These are phyloP conservation scores for Pygoscelis antarcticus DNA, from an alignment of 2,113 vertebrate species.

Conservation along the genomic window DNA sequence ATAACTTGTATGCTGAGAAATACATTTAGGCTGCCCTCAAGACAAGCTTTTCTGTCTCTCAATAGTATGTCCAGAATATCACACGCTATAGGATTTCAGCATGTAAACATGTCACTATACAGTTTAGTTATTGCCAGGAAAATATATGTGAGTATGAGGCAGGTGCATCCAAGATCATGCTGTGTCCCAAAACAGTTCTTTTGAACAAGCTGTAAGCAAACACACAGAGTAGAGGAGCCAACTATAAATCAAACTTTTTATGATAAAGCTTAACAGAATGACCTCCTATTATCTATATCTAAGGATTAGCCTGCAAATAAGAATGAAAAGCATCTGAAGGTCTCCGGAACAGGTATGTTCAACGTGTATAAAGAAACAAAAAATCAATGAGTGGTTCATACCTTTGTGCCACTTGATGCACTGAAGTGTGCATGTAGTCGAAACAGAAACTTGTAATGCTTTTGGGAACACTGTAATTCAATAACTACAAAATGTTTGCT, in stretches of 20 bases:
- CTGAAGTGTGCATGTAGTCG: slow-evolving; percentile 64
- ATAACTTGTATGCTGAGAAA: not conserved
- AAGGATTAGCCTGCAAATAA: not conserved
- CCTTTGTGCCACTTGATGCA: slow-evolving; percentile 22
- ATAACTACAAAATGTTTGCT: slow-evolving; percentile 32
- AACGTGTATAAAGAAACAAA: not conserved
- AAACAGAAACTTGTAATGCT: slow-evolving; percentile 42
- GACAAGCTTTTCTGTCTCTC: not conserved
- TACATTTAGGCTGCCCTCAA: not conserved
- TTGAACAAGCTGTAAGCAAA: not conserved
- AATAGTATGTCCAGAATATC: not conserved
- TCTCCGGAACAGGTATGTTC: not conserved
- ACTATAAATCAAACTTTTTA: not conserved
- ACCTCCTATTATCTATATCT: not conserved
- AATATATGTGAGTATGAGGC: not conserved
- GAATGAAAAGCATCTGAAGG: not conserved
- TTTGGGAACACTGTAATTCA: slow-evolving; percentile 79
- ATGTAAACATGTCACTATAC: not conserved
- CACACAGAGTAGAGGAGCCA: not conserved
- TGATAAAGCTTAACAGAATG: not conserved
- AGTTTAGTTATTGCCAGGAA: not conserved
- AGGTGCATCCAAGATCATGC: not conserved
- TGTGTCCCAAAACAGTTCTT: not conserved
- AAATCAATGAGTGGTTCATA: not conserved
- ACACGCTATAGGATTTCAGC: not conserved